phyloP scores from a whole-genome alignment of 2,888 invertebrate genomes.

The Dexiosoma caninum region DNA sequence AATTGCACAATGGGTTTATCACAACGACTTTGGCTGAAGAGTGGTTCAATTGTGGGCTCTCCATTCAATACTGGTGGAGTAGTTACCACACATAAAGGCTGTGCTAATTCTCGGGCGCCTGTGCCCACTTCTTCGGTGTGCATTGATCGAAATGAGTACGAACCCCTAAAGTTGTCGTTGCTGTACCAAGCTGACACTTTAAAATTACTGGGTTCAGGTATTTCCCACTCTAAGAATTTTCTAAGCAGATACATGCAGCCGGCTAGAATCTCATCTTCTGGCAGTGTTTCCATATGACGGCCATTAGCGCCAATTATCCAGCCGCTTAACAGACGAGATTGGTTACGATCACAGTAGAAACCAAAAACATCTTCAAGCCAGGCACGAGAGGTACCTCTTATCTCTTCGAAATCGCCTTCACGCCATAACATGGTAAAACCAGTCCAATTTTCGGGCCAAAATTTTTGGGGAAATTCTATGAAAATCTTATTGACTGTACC shows the following conservation, averaged over 20 bases:
- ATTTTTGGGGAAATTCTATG: conserved; percentile 80
- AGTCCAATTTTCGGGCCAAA: conserved; percentile 80
- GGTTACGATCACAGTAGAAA: conserved; percentile 83
- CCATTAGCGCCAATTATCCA: conserved; percentile 85
- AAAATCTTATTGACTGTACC: conserved; percentile 83
- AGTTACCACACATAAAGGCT: conserved; percentile 71
- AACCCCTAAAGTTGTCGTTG: conserved; percentile 81
- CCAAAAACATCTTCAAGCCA: conserved; percentile 84
- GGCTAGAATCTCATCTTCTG: conserved; percentile 78
- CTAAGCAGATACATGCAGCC: conserved; percentile 75
- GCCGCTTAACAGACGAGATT: conserved; percentile 82
- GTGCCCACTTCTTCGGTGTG: conserved; percentile 80
- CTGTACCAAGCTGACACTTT: conserved; percentile 82
- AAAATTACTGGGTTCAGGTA: conserved; percentile 72
- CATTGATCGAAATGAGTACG: conserved; percentile 83
- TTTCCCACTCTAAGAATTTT: conserved; percentile 74
- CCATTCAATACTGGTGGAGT: conserved; percentile 75
- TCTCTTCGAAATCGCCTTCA: conserved; percentile 77
- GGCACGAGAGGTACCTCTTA: conserved; percentile 72
- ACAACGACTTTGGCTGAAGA: conserved; percentile 70
- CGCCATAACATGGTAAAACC: conserved; percentile 82
- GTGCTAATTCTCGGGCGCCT: conserved; percentile 79
- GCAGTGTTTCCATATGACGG: conserved; percentile 81
- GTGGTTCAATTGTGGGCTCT: conserved; percentile 53
- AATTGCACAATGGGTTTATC: conserved; percentile 81